These are phyloP conservation scores for Mactra quadrangularis DNA, from an alignment of 1,140 invertebrate species.

Conservation along the genomic window DNA sequence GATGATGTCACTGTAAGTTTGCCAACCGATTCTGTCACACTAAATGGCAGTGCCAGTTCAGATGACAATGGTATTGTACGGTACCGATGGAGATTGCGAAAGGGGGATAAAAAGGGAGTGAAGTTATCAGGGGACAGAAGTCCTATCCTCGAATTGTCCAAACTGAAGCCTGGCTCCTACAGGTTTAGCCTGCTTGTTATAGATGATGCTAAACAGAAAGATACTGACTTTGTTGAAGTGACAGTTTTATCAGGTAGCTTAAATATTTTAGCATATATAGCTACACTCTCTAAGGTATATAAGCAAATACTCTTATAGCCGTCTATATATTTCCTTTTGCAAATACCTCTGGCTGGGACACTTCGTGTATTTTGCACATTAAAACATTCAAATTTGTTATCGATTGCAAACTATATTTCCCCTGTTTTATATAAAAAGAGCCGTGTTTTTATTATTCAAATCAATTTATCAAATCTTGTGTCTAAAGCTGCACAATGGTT, in stretches of 20 bases:
- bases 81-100: conserved; percentile 33
- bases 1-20: conserved; percentile 35
- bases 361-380: no score
- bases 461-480: no score
- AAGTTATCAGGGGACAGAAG: conserved; percentile 26
- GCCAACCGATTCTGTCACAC: conserved; percentile 34
- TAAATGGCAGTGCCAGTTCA: conserved; percentile 38
- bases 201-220: conserved; percentile 10
- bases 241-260: conserved; percentile 25
- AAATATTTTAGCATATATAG: background rate
- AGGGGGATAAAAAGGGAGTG: conserved; percentile 7
- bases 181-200: conserved; percentile 16
- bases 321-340: background rate
- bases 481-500: no score
- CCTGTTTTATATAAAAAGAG: no score
- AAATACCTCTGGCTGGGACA: background rate
- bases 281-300: background rate
- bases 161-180: conserved; percentile 28
- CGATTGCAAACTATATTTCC: no score
- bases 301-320: background rate
- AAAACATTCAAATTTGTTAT: no score
- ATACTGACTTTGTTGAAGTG: conserved; percentile 36
- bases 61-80: conserved; percentile 41
- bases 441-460: no score
- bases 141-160: conserved; percentile 9